These are phyloP conservation scores for Todiramphus chloris DNA, from an alignment of 2,113 vertebrate genomes.

Conservation along the genomic window DNA sequence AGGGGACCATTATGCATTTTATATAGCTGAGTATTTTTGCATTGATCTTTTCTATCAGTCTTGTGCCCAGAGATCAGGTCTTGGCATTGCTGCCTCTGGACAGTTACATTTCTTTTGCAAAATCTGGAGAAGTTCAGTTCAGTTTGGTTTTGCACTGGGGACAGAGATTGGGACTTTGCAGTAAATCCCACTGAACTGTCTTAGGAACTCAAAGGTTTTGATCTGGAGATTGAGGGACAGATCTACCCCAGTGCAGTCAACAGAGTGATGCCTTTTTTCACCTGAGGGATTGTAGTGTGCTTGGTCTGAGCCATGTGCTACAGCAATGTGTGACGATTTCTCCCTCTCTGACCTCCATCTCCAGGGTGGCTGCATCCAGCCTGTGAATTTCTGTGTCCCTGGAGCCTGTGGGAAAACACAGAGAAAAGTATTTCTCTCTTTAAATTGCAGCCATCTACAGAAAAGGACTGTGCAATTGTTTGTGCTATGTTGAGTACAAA, in stretches of 20 bases:
- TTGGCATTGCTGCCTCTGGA: neutral
- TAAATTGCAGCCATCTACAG: neutral
- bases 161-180: neutral
- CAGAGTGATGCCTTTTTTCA: accelerated
- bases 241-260: neutral
- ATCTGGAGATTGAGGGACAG: neutral
- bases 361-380: neutral
- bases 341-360: neutral
- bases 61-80: neutral
- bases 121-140: neutral
- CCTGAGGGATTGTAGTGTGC: accelerated
- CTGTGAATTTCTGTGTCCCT: neutral
- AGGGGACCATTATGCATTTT: neutral
- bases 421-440: neutral
- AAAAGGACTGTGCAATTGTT: neutral
- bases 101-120: neutral
- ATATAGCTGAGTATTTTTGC: neutral
- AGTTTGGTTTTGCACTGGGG: neutral
- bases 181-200: neutral
- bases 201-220: neutral
- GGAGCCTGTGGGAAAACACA: neutral
- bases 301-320: neutral
- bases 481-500: neutral
- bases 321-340: neutral
- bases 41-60: neutral